Base-by-base conservation (phyloP, 2,888 invertebrate species). In the Drepana falcataria region DNA sequence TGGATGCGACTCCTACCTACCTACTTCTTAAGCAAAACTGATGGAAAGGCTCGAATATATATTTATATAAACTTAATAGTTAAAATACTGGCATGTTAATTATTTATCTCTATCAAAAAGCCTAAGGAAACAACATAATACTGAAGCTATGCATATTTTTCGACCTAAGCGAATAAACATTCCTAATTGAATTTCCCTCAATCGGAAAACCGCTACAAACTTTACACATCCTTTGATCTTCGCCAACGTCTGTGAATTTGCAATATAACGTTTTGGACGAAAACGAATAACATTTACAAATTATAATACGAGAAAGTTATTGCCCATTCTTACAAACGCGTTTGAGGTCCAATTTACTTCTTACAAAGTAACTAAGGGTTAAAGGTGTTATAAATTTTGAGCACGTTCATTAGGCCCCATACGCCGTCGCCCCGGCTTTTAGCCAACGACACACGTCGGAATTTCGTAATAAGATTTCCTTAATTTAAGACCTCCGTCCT, bases 401-500 rank as follows among this genome's bases (percentile, higher is more conserved):
- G 80, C 83, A 82, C 83, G 85, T 88, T 90, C 87, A 88, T 90
- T 89, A 89, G 83, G 77, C 78, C 67, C 66, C 71, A 66, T 75
- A 73, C 61, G 74, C 75, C 76, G 75, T 67, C 81, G 80, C 79
- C 74, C 74, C 68, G 71, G 84, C 86, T 86, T 83, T 86, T 83
- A 87, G 79, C 69, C 72, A 70, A 70, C 82, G 81, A 86, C 87
- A 87, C 87, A 85, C 85, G 87, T 85, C 69, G 88, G 89, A 87
- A 89, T 90, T 89, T 88, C 77, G 80, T 88, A 89, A 89, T 90
- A 88, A 87, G 83, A 85, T 88, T 89, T 86, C 77, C 87, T 83
- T 86, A 89, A 89, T 87, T 87, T 87, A 85, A 83, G 78, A 81
- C 81, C 75, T 69, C 71, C 6, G 9, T 9, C 9, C 71, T 63